Conservation (phyloP, 2,797 vertebrate genomes). For the Moxostoma hubbsi region DNA sequence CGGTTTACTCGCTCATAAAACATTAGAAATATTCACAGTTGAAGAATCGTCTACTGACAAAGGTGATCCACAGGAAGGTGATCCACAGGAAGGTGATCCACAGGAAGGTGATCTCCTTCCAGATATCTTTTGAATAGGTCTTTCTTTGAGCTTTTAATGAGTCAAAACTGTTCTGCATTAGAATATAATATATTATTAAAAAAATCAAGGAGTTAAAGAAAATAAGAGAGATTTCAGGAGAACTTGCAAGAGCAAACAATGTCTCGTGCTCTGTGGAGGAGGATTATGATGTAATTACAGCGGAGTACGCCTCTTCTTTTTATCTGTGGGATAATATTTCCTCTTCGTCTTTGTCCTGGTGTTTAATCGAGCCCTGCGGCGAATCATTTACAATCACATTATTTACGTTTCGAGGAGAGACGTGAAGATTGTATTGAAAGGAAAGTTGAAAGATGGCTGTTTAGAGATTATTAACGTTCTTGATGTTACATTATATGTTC, state of each 20-base stretch:
- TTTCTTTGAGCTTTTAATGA: slow-evolving; percentile 22
- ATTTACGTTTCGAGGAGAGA: slow-evolving; percentile 1
- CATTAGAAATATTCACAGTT: slow-evolving; percentile 16
- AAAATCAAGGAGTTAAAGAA: slow-evolving; percentile 25
- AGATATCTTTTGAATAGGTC: slow-evolving; percentile 19
- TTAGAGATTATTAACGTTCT: too few species aligned
- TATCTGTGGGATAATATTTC: not conserved
- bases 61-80: not conserved
- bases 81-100: too few species aligned
- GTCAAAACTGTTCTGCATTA: slow-evolving; percentile 33
- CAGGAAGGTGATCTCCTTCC: too few species aligned
- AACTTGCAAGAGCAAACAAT: slow-evolving; percentile 3
- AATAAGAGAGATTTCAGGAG: slow-evolving; percentile 38
- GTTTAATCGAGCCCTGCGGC: not conserved
- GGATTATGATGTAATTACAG: slow-evolving; percentile 25
- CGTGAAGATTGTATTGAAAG: not conserved
- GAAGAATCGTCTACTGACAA: slow-evolving; percentile 10
- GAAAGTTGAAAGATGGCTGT: not conserved
- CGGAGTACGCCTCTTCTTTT: not conserved
- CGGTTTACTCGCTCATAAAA: slow-evolving; percentile 50
- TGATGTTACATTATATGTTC: too few species aligned
- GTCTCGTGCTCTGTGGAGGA: slow-evolving; percentile 26
- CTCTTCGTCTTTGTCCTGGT: not conserved
- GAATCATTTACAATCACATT: not conserved
- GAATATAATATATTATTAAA: slow-evolving; percentile 41